Conservation (phyloP, 2,113 vertebrate species). For the Lepisosteus oculatus region DNA sequence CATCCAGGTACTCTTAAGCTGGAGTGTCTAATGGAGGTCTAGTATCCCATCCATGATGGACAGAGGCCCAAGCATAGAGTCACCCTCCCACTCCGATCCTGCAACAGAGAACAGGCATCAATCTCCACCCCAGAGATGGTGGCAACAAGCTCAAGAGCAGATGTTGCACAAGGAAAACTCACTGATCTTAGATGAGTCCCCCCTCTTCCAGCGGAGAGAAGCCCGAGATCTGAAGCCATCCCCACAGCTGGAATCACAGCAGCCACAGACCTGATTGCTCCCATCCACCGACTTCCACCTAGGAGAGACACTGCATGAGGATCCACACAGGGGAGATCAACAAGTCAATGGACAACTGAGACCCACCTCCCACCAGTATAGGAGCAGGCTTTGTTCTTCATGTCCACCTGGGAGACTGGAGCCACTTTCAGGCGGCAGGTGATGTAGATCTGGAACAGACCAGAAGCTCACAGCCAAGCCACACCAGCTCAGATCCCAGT, state of each 20-base stretch:
- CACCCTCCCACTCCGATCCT: too few relatives aligned
- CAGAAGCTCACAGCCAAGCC: slow-evolving; percentile 24
- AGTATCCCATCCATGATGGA: too few relatives aligned
- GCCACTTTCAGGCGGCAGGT: slow-evolving; percentile 49
- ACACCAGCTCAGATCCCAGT: not conserved
- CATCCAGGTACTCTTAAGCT: too few relatives aligned
- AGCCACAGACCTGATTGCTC: slow-evolving; percentile 44
- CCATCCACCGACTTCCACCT: slow-evolving; percentile 59
- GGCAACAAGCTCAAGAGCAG: too few relatives aligned
- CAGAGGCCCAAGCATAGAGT: too few relatives aligned
- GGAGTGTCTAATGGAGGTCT: too few relatives aligned
- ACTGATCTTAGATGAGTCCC: not conserved
- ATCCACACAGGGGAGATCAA: not conserved
- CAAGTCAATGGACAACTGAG: too few relatives aligned
- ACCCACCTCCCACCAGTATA: slow-evolving; percentile 43
- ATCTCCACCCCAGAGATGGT: too few relatives aligned
- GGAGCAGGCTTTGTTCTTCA: slow-evolving; percentile 53
- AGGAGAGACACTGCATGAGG: not conserved
- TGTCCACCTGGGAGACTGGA: slow-evolving; percentile 19
- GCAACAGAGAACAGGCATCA: too few relatives aligned
- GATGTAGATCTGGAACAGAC: slow-evolving; percentile 45
- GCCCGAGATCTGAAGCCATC: not conserved
- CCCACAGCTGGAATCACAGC: slow-evolving; percentile 31
- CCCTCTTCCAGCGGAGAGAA: not conserved
- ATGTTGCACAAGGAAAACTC: too few relatives aligned